Percentiles rank a stretch among this genome's conserved stretches.
phyloP scores from a whole-genome alignment of 2,797 vertebrate genomes.

The Chelon labrosus region DNA sequence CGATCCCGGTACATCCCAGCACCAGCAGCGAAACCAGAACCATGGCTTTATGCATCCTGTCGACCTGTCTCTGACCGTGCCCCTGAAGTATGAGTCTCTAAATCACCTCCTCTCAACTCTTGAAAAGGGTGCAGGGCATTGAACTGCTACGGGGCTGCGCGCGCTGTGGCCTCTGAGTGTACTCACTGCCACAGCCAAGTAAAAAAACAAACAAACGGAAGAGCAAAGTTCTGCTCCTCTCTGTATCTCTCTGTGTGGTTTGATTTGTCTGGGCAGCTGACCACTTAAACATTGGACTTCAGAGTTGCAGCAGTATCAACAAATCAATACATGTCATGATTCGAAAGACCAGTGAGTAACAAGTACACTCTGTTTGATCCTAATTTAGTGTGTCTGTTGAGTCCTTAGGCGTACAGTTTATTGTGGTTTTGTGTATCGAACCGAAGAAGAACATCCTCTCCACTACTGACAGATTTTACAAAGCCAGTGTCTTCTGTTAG shows the following conservation, averaged over 20 bases:
- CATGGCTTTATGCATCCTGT: slow-evolving; percentile 52
- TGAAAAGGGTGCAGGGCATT: slow-evolving; percentile 25
- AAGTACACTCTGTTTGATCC: background rate
- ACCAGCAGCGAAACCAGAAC: slow-evolving; percentile 74
- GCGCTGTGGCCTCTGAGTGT: background rate
- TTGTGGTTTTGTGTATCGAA: no score
- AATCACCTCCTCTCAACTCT: slow-evolving; percentile 12
- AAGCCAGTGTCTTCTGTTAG: background rate
- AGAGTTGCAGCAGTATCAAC: slow-evolving; percentile 34
- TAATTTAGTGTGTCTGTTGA: background rate
- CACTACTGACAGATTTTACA: background rate
- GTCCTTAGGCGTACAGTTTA: no score
- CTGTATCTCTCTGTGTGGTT: slow-evolving; percentile 8
- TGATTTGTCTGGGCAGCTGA: slow-evolving; percentile 10
- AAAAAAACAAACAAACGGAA: slow-evolving; percentile 73
- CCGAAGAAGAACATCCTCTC: no score
- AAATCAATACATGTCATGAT: slow-evolving; percentile 53
- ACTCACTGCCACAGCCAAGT: slow-evolving; percentile 28
- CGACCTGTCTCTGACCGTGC: slow-evolving; percentile 26
- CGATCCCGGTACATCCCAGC: slow-evolving; percentile 56
- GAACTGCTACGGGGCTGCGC: slow-evolving; percentile 36
- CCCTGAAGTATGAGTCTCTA: slow-evolving; percentile 8
- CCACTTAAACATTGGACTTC: slow-evolving; percentile 46
- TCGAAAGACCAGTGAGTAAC: slow-evolving; percentile 24
- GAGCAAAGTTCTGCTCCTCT: slow-evolving; percentile 80